phyloP scores from a whole-genome alignment of 2,888 invertebrate genomes.

The Oxyteleia sp. region DNA sequence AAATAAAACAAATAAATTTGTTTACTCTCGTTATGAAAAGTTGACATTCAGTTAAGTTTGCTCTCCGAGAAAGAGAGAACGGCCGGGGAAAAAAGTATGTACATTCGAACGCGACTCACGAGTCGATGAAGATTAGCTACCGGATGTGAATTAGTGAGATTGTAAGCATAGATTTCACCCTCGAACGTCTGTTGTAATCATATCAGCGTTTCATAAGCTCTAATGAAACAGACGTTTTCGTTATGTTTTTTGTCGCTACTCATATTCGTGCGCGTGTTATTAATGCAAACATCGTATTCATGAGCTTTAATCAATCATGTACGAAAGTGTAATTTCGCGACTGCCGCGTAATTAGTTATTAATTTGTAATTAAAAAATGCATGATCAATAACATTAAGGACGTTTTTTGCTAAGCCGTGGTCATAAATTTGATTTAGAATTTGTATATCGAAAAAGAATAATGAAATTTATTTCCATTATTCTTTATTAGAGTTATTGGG shows the following conservation, averaged over 20 bases:
- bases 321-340: constrained; percentile 64
- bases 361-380: constrained; percentile 69
- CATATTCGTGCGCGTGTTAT: constrained; percentile 54
- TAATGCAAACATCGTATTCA: constrained; percentile 67
- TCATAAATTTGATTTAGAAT: too few species aligned
- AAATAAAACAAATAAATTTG: constrained; percentile 38
- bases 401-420: too few species aligned
- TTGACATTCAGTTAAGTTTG: constrained; percentile 40
- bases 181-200: constrained; percentile 76
- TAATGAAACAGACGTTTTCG: constrained; percentile 72
- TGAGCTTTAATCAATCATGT: constrained; percentile 70
- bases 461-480: too few species aligned
- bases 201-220: constrained; percentile 68
- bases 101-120: constrained; percentile 49
- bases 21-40: constrained; percentile 33
- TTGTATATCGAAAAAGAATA: too few species aligned
- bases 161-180: constrained; percentile 82
- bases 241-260: constrained; percentile 58
- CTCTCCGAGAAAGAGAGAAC: constrained; percentile 19
- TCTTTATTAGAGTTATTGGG: too few species aligned
- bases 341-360: constrained; percentile 64
- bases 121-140: constrained; percentile 79
- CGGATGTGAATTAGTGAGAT: constrained; percentile 82
- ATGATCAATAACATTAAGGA: too few species aligned
- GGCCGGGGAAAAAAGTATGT: constrained; percentile 25